phyloP scores from a whole-genome alignment of 2,888 invertebrate genomes.

The Abrostola triplasia region DNA sequence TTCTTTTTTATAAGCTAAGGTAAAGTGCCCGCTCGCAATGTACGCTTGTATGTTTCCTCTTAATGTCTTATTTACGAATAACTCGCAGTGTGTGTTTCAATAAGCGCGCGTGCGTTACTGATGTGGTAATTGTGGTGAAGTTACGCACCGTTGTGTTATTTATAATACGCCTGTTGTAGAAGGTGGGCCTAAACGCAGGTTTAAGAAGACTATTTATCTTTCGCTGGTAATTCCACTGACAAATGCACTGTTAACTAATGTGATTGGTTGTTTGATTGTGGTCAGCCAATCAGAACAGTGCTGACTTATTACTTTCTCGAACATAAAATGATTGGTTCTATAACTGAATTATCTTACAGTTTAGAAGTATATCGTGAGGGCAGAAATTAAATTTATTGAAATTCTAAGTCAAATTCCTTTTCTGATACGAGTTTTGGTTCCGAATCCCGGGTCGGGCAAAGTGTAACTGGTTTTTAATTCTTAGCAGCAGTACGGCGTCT shows the following conservation, averaged over 20 bases:
- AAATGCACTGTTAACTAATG: background rate
- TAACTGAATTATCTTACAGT: too few species aligned
- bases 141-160: conserved; percentile 10
- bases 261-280: background rate
- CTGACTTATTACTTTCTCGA: background rate
- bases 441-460: too few species aligned
- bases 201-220: background rate
- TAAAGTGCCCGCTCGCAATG: conserved; percentile 4
- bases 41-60: conserved; percentile 26
- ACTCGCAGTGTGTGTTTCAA: conserved; percentile 49
- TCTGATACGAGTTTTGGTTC: too few species aligned
- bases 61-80: conserved; percentile 68
- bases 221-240: background rate
- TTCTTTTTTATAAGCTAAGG: background rate
- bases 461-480: too few species aligned
- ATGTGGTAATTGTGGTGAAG: conserved; percentile 59
- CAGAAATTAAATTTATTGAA: too few species aligned
- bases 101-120: conserved; percentile 61
- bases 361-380: too few species aligned
- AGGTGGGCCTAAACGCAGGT: background rate
- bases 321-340: too few species aligned
- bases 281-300: background rate
- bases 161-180: conserved; percentile 1
- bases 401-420: too few species aligned
- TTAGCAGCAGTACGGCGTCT: too few species aligned